Base-by-base conservation (phyloP, 2,888 invertebrate genomes). In the Carterocephalus palaemon region DNA sequence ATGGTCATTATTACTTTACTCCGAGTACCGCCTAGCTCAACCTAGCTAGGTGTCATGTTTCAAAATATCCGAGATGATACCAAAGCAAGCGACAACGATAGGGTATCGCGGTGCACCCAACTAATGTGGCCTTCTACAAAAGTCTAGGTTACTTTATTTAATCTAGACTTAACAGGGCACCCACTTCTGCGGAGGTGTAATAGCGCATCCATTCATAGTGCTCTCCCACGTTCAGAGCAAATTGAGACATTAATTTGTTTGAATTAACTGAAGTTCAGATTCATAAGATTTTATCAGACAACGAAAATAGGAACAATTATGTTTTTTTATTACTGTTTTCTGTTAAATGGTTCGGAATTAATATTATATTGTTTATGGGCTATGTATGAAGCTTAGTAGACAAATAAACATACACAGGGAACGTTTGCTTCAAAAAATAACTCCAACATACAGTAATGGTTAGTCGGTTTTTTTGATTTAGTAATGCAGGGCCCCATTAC, bases 61-160 rank as follows among this genome's bases (percentile, higher is more conserved):
- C 2, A 12, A 12, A 2, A 5, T 26, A 26, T 2, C 2, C 2
- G 5, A 24, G 2, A 9, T 6, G 4, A 9, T 23, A 12, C 1
- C 10, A 8, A 23, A 10, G 5, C 7, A 12, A 26, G 2, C 6
- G 7, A 12, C 7, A 12, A 4, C 13, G 34, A 28, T 23, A 48
- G 34, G 6, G 26, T 10, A 26, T 17, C 34, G 19, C 3, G 1
- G 16, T 23, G 15, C 19, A 22, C 12, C 10, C 22, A 42, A 34
- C 26, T 39, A 31, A 22, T 47, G 46, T 48, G 48, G 56, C 72
- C 71, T 72, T 73, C 71, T 64, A 64, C 61, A 52, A n/a, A n/a
- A n/a, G n/a, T n/a, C n/a, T 67, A 66, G 75, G 75, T 78, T 73
- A 76, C 48, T 72, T 75, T 64, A 62, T 72, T 75, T 77, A 73